Base-by-base conservation (phyloP, 2,797 vertebrate genomes). In the Pangasius krempfi region DNA sequence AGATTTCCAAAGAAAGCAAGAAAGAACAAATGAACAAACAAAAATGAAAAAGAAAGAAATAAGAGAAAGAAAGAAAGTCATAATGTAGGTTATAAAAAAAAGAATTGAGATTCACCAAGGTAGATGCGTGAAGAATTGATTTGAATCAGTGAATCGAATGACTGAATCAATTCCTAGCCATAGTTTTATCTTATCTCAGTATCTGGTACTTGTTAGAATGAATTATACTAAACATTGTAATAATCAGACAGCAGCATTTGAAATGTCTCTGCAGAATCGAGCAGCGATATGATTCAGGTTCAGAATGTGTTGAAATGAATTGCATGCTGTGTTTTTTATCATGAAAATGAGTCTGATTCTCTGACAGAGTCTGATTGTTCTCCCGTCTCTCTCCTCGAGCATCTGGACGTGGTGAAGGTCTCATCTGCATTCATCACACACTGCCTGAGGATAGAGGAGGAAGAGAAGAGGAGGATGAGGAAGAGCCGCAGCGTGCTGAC, bases 401-500 rank as follows among this genome's bases (percentile, higher is more conserved):
- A 60, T n/a, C 72, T 66, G 62, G 27, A 70, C 18, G 12, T 50
- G 0, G 8, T 33, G 33, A 84, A 86, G 85, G 44, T 58, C 75
- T 50, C 64, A 88, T 88, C 87, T 90, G 84, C 58, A 86, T 90
- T 85, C 85, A 14, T 70, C 56, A 64, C 33, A 73, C 87, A 73
- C n/a, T 22, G 66, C 64, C 86, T 25, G 54, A 88, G 82, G 78
- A 89, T 88, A 79, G 58, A 87, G 44, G 47, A 85, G 81, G 54
- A 70, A 33, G 62, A 54, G 86, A 76, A 88, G 47, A 56, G 58
- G 82, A 97, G 88, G 88, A 99, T 99, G 98, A 99, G 97, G 97
- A 99, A 99, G 93, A 99, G 98, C 95, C 95, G 96, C 91, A 99
- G 98, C 91, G 97, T 97, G 86, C 96, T 97, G 93, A 92, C 96